Percentiles rank a stretch among this genome's conserved stretches.
Evolutionary conservation across 2,797 vertebrate species (phyloP).

Genomic region (Pipistrellus kuhlii): DNA sequence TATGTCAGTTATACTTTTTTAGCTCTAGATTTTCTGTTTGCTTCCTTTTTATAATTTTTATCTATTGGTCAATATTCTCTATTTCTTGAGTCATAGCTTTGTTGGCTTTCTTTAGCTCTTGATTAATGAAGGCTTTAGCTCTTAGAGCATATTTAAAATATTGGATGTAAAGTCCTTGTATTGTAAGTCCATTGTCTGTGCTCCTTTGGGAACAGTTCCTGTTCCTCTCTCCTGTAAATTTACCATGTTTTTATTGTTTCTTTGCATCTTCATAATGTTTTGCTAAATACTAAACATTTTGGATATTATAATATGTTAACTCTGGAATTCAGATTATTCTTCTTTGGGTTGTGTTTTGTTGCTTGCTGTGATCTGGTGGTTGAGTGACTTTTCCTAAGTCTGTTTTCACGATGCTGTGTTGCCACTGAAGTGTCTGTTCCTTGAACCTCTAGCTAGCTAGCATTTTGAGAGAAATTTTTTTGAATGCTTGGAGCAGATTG

Average conservation of each 20-base stretch:
- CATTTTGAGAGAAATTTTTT: neutral
- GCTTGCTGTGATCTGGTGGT: neutral
- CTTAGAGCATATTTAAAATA: neutral
- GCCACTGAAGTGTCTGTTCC: neutral
- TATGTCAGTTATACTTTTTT: neutral
- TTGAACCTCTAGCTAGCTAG: neutral
- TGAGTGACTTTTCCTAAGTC: neutral
- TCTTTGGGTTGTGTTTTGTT: neutral
- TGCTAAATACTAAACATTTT: neutral
- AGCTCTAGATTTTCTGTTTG: neutral
- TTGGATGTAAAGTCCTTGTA: neutral
- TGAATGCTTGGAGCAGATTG: neutral
- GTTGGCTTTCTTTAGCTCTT: neutral
- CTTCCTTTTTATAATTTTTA: neutral
- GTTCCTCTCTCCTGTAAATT: neutral
- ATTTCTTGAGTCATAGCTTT: neutral
- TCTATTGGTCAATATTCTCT: neutral
- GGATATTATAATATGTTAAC: neutral
- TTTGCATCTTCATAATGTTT: neutral
- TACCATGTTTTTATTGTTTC: neutral
- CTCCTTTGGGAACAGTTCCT: constrained; percentile 1
- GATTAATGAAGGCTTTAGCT: neutral
- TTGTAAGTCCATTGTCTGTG: neutral
- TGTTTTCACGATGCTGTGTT: neutral
- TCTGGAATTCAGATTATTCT: neutral